These are phyloP conservation scores for Circaetus cinerascens DNA, from an alignment of 2,113 vertebrate genomes.

Conservation along the genomic window DNA sequence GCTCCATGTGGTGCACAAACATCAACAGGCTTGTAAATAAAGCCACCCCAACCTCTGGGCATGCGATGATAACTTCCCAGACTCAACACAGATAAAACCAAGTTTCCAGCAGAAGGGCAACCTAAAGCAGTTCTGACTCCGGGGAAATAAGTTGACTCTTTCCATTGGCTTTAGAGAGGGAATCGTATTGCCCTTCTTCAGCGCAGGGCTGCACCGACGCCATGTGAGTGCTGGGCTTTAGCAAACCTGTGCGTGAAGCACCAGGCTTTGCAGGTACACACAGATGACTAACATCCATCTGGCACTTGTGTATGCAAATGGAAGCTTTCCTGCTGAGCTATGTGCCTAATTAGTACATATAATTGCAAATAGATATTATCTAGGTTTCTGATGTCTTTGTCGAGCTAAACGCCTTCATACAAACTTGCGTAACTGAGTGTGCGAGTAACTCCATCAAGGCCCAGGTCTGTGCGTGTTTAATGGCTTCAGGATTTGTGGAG, in stretches of 20 bases:
- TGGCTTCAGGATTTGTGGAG: background rate
- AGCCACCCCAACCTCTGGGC: background rate
- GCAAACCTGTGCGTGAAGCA: background rate
- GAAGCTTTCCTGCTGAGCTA: background rate
- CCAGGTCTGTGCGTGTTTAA: background rate
- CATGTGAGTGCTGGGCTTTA: background rate
- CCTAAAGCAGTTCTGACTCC: background rate
- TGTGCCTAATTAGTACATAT: accelerated
- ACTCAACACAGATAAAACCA: background rate
- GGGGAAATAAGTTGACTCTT: background rate
- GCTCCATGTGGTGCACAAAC: background rate
- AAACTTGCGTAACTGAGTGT: background rate
- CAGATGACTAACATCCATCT: background rate
- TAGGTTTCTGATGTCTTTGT: background rate
- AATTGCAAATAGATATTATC: background rate
- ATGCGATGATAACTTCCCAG: background rate
- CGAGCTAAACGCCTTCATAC: background rate
- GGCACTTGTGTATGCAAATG: background rate
- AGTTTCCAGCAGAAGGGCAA: background rate
- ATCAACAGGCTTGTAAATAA: background rate
- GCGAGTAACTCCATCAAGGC: background rate
- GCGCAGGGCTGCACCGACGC: accelerated
- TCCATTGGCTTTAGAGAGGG: background rate
- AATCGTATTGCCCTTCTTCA: background rate
- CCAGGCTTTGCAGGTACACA: background rate